Evolutionary conservation across 2,113 vertebrate species (phyloP).

Genomic region (Baryphthengus martii): DNA sequence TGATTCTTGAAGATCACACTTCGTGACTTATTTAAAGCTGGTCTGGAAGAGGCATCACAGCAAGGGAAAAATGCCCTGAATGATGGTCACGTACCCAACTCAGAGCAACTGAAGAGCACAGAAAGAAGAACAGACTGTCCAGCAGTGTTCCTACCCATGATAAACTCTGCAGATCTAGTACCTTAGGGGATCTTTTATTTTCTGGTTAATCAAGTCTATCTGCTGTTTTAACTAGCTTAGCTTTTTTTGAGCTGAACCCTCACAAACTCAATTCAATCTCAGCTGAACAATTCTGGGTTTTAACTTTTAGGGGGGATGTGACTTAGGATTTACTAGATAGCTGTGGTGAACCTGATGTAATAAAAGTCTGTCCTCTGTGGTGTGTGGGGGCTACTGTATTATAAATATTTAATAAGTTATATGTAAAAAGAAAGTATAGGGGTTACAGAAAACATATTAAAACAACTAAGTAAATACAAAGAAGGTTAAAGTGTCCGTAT

Average conservation of each 20-base stretch:
- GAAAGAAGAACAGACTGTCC: neutral
- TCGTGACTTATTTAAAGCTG: neutral
- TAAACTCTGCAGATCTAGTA: neutral
- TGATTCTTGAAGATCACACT: neutral
- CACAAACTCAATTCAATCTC: neutral
- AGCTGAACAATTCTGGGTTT: neutral
- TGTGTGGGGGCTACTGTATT: constrained; percentile 14
- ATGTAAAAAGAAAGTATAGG: neutral
- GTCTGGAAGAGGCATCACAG: neutral
- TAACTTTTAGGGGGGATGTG: neutral
- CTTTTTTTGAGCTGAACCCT: neutral
- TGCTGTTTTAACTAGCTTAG: neutral
- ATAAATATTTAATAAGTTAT: constrained; percentile 34
- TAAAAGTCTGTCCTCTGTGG: neutral
- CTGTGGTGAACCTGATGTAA: neutral
- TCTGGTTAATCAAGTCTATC: neutral
- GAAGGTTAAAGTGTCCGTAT: constrained; percentile 13
- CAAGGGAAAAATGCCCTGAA: neutral
- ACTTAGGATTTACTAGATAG: neutral
- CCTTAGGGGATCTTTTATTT: neutral
- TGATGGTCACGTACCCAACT: neutral
- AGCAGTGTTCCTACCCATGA: neutral
- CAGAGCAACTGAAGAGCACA: neutral
- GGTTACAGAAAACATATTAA: constrained; percentile 8
- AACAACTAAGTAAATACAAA: constrained; percentile 34